phyloP scores from a whole-genome alignment of 2,797 vertebrate genomes.

The Notolabrus celidotus region DNA sequence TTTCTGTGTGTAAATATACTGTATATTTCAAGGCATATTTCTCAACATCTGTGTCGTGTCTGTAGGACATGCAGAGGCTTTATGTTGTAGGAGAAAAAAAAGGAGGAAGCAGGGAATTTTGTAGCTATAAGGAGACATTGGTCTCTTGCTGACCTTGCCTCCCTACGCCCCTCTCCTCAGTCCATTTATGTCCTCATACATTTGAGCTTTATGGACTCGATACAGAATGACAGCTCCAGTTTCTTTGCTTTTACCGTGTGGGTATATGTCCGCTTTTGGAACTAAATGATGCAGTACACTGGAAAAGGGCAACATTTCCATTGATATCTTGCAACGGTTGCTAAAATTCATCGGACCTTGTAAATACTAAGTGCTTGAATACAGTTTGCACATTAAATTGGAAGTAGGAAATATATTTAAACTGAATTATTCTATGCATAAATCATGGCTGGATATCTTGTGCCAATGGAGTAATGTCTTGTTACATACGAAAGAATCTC shows the following conservation, averaged over 20 bases:
- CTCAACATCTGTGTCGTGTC: neutral
- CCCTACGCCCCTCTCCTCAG: neutral
- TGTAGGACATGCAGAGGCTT: too few relatives aligned
- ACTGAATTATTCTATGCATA: too few relatives aligned
- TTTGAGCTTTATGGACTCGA: slow-evolving; percentile 27
- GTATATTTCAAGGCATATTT: neutral
- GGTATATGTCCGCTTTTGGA: slow-evolving; percentile 10
- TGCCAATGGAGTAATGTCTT: rapidly evolving
- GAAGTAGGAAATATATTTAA: too few relatives aligned
- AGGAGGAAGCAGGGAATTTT: slow-evolving; percentile 22
- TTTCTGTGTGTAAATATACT: neutral
- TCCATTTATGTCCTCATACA: slow-evolving; percentile 44
- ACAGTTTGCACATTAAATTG: too few relatives aligned
- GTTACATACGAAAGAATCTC: too few relatives aligned
- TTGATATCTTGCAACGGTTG: slow-evolving; percentile 1
- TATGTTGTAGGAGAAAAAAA: slow-evolving; percentile 16
- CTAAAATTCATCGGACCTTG: neutral
- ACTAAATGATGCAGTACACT: slow-evolving; percentile 25
- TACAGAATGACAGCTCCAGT: slow-evolving; percentile 36
- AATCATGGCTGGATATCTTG: too few relatives aligned
- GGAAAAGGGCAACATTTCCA: slow-evolving; percentile 4
- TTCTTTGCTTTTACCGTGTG: slow-evolving; percentile 19
- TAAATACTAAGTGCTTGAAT: too few relatives aligned
- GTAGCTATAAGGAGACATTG: slow-evolving; percentile 25
- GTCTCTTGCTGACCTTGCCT: slow-evolving; percentile 33